Evolutionary conservation across 2,888 invertebrate genomes (phyloP).

Genomic region (Meliscaeva auricollis): DNA sequence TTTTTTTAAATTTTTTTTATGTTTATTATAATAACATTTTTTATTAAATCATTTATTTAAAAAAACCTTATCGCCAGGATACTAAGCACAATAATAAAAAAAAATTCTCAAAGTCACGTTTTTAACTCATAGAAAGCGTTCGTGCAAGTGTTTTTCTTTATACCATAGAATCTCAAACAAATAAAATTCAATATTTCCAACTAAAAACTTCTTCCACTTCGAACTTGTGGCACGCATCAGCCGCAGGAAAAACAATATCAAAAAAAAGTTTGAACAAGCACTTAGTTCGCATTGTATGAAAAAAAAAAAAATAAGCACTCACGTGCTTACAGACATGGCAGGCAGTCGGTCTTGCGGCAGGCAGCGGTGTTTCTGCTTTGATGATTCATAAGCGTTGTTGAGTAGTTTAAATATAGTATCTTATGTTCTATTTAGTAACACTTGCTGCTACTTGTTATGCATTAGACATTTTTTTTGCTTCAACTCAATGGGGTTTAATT

Average conservation of each 20-base stretch:
- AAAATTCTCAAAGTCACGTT: constrained; percentile 9
- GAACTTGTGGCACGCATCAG: constrained; percentile 7
- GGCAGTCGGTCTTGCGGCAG: neutral
- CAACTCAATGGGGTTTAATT: constrained; percentile 17
- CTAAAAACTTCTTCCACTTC: constrained; percentile 26
- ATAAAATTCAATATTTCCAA: constrained; percentile 23
- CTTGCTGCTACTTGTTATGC: constrained; percentile 43
- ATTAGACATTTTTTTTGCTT: constrained; percentile 14
- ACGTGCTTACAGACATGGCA: constrained; percentile 22
- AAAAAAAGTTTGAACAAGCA: constrained; percentile 51
- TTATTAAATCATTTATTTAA: neutral
- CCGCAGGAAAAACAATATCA: neutral
- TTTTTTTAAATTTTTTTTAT: neutral
- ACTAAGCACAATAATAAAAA: neutral
- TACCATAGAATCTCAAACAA: neutral
- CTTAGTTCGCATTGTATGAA: constrained; percentile 8
- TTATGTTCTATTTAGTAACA: constrained; percentile 56
- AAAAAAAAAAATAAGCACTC: constrained; percentile 24
- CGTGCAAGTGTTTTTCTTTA: neutral
- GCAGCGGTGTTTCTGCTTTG: constrained; percentile 3
- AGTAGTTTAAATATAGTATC: constrained; percentile 47
- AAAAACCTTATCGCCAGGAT: neutral
- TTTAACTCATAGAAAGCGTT: neutral
- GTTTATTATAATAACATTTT: neutral
- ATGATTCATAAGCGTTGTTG: constrained; percentile 38